phyloP scores from a whole-genome alignment of 2,888 invertebrate genomes.

The Brenthis hecate region DNA sequence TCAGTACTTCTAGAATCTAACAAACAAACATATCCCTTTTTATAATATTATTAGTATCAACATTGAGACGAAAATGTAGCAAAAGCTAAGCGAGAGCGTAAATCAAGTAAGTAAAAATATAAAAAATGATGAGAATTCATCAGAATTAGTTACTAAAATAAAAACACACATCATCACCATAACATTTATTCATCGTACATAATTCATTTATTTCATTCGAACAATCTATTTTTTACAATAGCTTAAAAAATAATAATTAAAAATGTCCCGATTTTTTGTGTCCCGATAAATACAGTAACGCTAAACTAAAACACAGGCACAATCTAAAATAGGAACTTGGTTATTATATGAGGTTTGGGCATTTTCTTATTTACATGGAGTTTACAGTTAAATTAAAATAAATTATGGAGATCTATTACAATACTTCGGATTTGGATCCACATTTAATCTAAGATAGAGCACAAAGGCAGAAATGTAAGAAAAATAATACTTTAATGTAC shows the following conservation, averaged over 20 bases:
- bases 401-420: too few relatives aligned
- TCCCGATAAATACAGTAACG: background rate
- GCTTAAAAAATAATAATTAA: conserved; percentile 4
- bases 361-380: background rate
- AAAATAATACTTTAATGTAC: too few relatives aligned
- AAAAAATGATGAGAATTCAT: too few relatives aligned
- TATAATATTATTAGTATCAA: too few relatives aligned
- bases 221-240: conserved; percentile 19
- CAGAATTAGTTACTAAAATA: background rate
- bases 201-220: conserved; percentile 19
- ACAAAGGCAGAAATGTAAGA: too few relatives aligned
- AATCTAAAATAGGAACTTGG: conserved; percentile 23
- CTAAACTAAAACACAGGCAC: background rate
- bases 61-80: too few relatives aligned
- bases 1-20: too few relatives aligned
- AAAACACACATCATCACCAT: conserved; percentile 1
- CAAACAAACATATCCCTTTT: too few relatives aligned
- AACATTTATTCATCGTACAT: conserved; percentile 29
- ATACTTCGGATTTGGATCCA: too few relatives aligned
- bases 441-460: too few relatives aligned
- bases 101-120: background rate
- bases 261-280: background rate
- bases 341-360: conserved; percentile 7
- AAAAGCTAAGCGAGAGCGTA: too few relatives aligned
- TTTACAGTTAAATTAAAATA: background rate